These are phyloP conservation scores for Hydrophis major DNA, from an alignment of 2,797 vertebrate genomes.

Conservation along the genomic window DNA sequence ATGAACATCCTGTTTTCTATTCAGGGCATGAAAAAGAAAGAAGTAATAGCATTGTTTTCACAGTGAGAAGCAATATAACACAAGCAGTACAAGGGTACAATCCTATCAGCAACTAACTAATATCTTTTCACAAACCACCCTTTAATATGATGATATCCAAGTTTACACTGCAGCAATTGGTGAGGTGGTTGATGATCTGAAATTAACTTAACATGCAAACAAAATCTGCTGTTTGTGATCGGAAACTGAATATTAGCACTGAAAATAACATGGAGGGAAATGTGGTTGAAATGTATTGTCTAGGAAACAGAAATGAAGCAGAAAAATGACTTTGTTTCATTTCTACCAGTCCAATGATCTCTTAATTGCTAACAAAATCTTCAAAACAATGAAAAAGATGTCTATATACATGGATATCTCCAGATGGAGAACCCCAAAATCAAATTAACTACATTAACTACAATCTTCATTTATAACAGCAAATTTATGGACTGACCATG, in stretches of 20 bases:
- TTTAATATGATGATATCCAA: not conserved
- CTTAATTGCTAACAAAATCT: not conserved
- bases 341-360: not conserved
- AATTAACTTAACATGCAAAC: not conserved
- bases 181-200: not conserved
- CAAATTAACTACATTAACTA: not conserved
- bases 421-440: not conserved
- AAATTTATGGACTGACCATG: not conserved
- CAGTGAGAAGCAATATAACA: not conserved
- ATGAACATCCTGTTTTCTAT: not conserved
- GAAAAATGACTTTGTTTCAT: not conserved
- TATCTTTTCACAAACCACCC: not conserved
- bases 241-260: not conserved
- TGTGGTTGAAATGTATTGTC: not conserved
- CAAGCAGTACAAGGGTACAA: not conserved
- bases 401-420: not conserved
- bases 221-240: not conserved
- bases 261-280: not conserved
- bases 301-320: not conserved
- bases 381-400: not conserved
- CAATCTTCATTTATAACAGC: not conserved
- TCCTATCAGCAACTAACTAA: not conserved
- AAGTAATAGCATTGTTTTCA: not conserved
- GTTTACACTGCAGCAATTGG: not conserved
- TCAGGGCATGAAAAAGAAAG: not conserved